Evolutionary conservation across 1,140 invertebrate genomes (phyloP).

Genomic region (Ips typographus): DNA sequence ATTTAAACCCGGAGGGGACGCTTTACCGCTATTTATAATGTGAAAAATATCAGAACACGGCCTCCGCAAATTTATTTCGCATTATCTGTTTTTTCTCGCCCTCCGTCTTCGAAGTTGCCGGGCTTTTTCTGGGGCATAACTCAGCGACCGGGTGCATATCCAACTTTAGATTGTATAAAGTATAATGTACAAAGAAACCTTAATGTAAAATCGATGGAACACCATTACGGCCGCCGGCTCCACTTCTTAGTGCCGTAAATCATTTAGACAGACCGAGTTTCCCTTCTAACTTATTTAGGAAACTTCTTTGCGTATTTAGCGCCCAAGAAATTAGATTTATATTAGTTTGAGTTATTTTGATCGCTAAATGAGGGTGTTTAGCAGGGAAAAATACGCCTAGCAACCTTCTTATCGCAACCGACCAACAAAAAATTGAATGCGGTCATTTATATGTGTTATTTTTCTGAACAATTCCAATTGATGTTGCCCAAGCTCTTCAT

Average conservation of each 20-base stretch:
- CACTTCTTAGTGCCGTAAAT: slow-evolving; percentile 51
- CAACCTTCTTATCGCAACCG: too few relatives aligned
- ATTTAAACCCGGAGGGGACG: background rate
- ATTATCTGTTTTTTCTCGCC: slow-evolving; percentile 53
- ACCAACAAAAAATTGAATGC: too few relatives aligned
- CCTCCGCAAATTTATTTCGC: slow-evolving; percentile 52
- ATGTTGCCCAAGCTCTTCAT: too few relatives aligned
- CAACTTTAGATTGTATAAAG: slow-evolving; percentile 54
- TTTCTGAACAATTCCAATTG: too few relatives aligned
- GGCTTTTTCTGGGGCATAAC: slow-evolving; percentile 50
- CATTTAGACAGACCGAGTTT: slow-evolving; percentile 44
- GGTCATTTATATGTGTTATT: too few relatives aligned
- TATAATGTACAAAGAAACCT: slow-evolving; percentile 55
- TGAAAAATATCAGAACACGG: slow-evolving; percentile 49
- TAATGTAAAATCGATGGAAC: slow-evolving; percentile 55
- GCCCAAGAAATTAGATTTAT: slow-evolving; percentile 11
- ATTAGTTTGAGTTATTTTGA: background rate
- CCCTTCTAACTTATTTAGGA: slow-evolving; percentile 36
- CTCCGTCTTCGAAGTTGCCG: slow-evolving; percentile 50
- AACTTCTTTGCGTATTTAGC: slow-evolving; percentile 19
- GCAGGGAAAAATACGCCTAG: too few relatives aligned
- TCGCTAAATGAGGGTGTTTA: too few relatives aligned
- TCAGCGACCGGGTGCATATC: slow-evolving; percentile 51
- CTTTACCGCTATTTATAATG: slow-evolving; percentile 47
- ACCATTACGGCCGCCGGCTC: slow-evolving; percentile 50